phyloP scores from a whole-genome alignment of 2,888 invertebrate genomes.

The Troilus luridus region DNA sequence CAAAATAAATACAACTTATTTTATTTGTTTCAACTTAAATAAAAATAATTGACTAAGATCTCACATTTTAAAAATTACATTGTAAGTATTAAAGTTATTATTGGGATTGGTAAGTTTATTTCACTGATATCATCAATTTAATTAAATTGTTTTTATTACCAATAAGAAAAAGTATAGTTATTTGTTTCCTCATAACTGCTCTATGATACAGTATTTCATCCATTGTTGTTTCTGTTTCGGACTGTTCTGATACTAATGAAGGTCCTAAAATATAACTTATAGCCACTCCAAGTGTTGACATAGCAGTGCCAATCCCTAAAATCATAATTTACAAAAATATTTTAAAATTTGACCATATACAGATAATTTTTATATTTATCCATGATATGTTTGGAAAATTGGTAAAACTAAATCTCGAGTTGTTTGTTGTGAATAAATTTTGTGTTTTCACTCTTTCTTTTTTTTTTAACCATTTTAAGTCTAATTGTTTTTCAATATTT shows the following conservation, averaged over 20 bases:
- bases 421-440: too few relatives aligned
- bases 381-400: not conserved
- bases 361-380: not conserved
- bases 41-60: not conserved
- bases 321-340: slow-evolving; percentile 3
- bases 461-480: too few relatives aligned
- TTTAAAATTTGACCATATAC: not conserved
- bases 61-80: not conserved
- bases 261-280: slow-evolving; percentile 67
- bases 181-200: slow-evolving; percentile 46
- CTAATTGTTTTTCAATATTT: too few relatives aligned
- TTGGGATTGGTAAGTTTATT: not conserved
- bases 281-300: slow-evolving; percentile 67
- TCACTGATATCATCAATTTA: not conserved
- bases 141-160: slow-evolving; percentile 46
- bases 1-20: too few relatives aligned
- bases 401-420: too few relatives aligned
- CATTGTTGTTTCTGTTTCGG: not conserved
- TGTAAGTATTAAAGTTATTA: not conserved
- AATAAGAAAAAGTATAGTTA: slow-evolving; percentile 32
- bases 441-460: too few relatives aligned
- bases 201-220: not conserved
- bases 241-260: slow-evolving; percentile 62
- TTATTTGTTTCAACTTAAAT: not conserved
- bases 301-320: slow-evolving; percentile 67